These are phyloP conservation scores for Sinodicranocentrus sp. DNA, from an alignment of 2,888 invertebrate genomes.

Conservation along the genomic window DNA sequence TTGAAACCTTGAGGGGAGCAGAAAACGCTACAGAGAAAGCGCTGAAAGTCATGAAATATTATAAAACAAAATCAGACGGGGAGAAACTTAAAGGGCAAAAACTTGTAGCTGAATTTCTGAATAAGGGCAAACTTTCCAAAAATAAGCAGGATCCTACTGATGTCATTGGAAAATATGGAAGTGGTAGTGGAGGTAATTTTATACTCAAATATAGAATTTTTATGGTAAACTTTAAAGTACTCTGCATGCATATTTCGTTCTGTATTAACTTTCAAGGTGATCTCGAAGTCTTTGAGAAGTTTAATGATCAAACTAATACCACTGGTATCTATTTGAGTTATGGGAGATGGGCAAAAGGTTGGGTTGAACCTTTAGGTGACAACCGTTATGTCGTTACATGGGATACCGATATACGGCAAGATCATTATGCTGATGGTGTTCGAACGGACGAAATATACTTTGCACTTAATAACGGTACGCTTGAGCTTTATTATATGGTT, in stretches of 20 bases:
- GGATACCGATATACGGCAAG: slow-evolving; percentile 43
- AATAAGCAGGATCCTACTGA: background rate
- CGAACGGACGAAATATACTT: background rate
- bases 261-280: slow-evolving; percentile 1
- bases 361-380: slow-evolving; percentile 25
- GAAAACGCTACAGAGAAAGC: slow-evolving; percentile 5
- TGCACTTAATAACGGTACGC: background rate
- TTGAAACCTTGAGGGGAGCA: slow-evolving; percentile 25
- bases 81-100: too few relatives aligned
- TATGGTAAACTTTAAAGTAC: background rate
- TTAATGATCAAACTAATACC: slow-evolving; percentile 11
- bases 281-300: slow-evolving; percentile 15
- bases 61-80: too few relatives aligned
- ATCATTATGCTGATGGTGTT: slow-evolving; percentile 12
- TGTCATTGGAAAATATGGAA: slow-evolving; percentile 37
- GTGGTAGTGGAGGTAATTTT: slow-evolving; percentile 31
- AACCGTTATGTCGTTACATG: background rate
- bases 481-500: background rate
- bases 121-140: slow-evolving; percentile 4
- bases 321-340: slow-evolving; percentile 25
- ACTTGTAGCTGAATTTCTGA: background rate
- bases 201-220: background rate
- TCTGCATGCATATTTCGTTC: background rate
- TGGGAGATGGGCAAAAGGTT: slow-evolving; percentile 38
- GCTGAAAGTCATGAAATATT: background rate